Base-by-base conservation (phyloP, 30 jellyfish, hydroid and myxozoan species). In the Aurelia sp. region DNA sequence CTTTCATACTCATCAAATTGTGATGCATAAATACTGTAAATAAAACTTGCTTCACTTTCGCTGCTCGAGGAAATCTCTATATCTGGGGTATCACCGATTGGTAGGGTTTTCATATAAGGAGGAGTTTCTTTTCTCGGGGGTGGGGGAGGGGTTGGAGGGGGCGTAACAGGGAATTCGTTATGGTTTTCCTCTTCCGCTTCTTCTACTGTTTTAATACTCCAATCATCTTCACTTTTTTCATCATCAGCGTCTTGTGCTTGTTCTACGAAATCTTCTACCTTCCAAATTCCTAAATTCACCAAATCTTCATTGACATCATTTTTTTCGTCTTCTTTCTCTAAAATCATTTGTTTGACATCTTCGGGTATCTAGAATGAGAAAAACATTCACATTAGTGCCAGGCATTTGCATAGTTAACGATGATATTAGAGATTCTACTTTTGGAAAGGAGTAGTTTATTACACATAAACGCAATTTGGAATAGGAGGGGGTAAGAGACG, bases 1-100 rank as follows among this genome's bases (percentile, higher is more conserved):
- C 93, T 84, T 44, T 84, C 93, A 47, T 84, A 84, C 67, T 84
- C 93, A 67, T 84, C 93, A 15, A 84, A 47, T n/a, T 84, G 73
- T 37, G 93, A 71, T 13, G 93, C 93, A 35, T 71, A 72, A n/a
- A 71, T 51, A 4, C 85, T 84, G 47, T 50, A 66, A 4, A 44
- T 23, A 21, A 59, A 77, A 31, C 74, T 72, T 9, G 92, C 48
- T 16, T 71, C 82, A 15, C 51, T 75, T 9, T 84, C 87, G 20
- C 87, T 72, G 15, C 70, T 73, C 17, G 91, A 59, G 11, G 30
- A 72, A 12, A 55, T 33, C 13, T 61, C 48, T 3, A 84, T 84
- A 55, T 84, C 93, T 19, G 93, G 85, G 37, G 93, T 84, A 20
- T 72, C 93, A 1, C 93, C 93, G 13, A 53, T 35, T 2, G 93